Evolutionary conservation across 2,888 invertebrate species (phyloP), one percentile per base, ranked within the genome.

Genomic region (Glyphotaelius pellucidus): DNA sequence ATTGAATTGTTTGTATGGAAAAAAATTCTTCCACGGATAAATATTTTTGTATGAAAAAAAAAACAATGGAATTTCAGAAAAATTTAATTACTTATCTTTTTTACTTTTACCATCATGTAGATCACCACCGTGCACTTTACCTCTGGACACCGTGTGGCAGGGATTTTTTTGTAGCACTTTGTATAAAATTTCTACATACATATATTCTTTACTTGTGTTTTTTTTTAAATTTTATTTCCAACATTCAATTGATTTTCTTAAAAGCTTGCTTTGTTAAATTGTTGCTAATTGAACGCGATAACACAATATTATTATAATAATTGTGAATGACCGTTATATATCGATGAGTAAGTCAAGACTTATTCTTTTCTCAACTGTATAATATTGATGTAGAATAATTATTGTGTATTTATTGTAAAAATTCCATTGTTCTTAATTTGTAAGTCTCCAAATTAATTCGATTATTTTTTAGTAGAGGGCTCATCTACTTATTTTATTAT

Each of bases 401-500:
- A 67, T 42, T 38, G 38, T 52, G 52, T 19, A 52, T 52, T 32
- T 32, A 32, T 32, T 67, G 25, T 67, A 67, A 67, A 67, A 67
- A 67, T 67, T 19, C 67, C 67, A 67, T 67, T n/a, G n/a, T 67
- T 67, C 67, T 67, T 67, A 67, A 67, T 67, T 67, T 67, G 67
- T 67, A 67, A 67, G 67, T 67, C 67, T 67, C 67, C 67, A 67
- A 67, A 67, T 67, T 67, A 67, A 67, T 67, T 67, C n/a, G 67
- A 47, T 14, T 15, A 2, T n/a, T 19, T 19, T 67, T 67, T 67
- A 67, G 2, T 67, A 9, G 25, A 67, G 67, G 67, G 67, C 67
- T 25, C 67, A 67, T 67, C 9, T 67, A 67, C 67, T 67, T 67
- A 67, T 67, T 25, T 67, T 67, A n/a, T n/a, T n/a, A 67, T 67